Evolutionary conservation across 2,888 invertebrate species (phyloP).

Genomic region (Suillia variegata): DNA sequence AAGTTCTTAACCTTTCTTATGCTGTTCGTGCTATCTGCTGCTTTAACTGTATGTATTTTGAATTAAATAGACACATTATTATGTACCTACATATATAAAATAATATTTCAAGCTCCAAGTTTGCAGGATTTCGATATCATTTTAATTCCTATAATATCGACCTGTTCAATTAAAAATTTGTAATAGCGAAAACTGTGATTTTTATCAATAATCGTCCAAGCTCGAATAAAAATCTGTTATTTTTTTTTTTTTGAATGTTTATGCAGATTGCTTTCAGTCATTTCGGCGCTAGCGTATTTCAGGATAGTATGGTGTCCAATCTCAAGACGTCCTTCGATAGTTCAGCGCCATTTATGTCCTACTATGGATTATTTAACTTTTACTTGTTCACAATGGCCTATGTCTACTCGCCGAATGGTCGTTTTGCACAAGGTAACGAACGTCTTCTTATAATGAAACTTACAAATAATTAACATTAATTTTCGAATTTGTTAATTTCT

Average conservation of each 20-base stretch:
- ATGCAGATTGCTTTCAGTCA: too few relatives aligned
- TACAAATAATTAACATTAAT: background rate
- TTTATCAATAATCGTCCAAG: too few relatives aligned
- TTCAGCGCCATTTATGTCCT: slow-evolving; percentile 94
- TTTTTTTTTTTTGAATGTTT: too few relatives aligned
- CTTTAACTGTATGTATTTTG: slow-evolving; percentile 75
- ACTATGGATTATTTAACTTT: slow-evolving; percentile 92
- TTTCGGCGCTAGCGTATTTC: slow-evolving; percentile 87
- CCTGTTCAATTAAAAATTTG: too few relatives aligned
- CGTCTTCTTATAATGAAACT: too few relatives aligned
- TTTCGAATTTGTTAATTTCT: background rate
- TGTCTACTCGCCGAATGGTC: slow-evolving; percentile 86
- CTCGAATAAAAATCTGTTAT: too few relatives aligned
- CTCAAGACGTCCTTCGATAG: slow-evolving; percentile 86
- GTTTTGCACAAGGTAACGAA: slow-evolving; percentile 84
- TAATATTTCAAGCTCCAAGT: too few relatives aligned
- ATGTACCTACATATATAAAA: too few relatives aligned
- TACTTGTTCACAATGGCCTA: slow-evolving; percentile 93
- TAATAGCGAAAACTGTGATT: too few relatives aligned
- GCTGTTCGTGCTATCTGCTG: slow-evolving; percentile 77
- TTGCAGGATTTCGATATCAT: too few relatives aligned
- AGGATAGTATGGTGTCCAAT: slow-evolving; percentile 93
- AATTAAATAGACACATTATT: too few relatives aligned
- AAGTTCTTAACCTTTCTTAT: slow-evolving; percentile 89
- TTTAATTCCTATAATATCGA: too few relatives aligned